These are phyloP conservation scores for Phylloscopus collybita DNA, from an alignment of 2,797 vertebrate genomes.

Conservation along the genomic window DNA sequence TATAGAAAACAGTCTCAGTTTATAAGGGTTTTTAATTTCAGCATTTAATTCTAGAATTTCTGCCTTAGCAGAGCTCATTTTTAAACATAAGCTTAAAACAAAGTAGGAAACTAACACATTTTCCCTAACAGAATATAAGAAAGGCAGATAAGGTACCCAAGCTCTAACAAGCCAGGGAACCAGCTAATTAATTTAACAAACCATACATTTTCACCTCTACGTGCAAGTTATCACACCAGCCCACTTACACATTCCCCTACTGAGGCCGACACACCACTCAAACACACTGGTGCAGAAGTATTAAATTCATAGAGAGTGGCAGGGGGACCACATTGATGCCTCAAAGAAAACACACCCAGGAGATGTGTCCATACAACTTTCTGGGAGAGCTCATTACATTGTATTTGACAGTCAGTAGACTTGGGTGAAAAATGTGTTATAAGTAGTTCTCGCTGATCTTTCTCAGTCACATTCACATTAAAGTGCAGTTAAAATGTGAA, in stretches of 20 bases:
- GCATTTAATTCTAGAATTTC: neutral
- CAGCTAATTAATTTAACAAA: conserved; percentile 64
- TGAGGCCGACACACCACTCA: neutral
- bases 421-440: neutral
- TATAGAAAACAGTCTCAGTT: neutral
- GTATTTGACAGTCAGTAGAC: neutral
- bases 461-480: neutral
- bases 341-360: neutral
- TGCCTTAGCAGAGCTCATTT: neutral
- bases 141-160: conserved; percentile 17
- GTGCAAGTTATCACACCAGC: conserved; percentile 43
- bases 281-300: neutral
- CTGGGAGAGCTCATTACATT: neutral
- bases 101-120: neutral
- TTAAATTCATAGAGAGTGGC: neutral
- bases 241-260: neutral
- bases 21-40: neutral
- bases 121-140: neutral
- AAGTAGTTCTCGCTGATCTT: neutral
- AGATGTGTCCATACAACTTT: neutral
- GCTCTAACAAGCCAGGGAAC: conserved; percentile 13
- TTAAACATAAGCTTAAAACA: neutral
- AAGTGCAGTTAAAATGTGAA: neutral
- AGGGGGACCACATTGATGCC: neutral
- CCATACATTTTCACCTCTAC: conserved; percentile 65